Base-by-base conservation (phyloP, 2,888 invertebrate species). In the Sthenelais limicola region DNA sequence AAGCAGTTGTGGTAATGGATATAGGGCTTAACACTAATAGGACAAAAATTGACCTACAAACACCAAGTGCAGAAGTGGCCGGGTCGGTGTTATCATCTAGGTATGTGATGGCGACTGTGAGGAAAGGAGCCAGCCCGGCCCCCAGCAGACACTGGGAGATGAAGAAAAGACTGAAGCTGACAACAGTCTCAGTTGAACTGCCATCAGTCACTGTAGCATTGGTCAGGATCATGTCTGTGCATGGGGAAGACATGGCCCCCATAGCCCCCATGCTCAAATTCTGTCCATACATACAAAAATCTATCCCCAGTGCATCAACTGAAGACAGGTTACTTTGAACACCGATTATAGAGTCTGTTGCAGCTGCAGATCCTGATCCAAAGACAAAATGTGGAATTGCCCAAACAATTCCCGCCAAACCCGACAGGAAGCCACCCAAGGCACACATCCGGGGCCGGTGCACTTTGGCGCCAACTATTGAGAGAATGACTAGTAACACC, bases 31-130 rank as follows among this genome's bases (percentile, higher is more conserved):
- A n/a, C n/a, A 15, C 47, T 43, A 15, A 43, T n/a, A 43, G n/a
- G 47, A 43, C 12, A 15, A 43, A 15, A 5, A 12, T 18, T 38
- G n/a, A 71, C 71, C 58, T 33, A 71, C 71, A 43, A 24, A 72
- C 72, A 28, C 68, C 43, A 30, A 72, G 33, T n/a, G 72, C 66
- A 4, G 72, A 72, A 2, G 67, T 30, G 4, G 43, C 43, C 5
- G 72, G 72, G 32, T 72, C 72, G 15, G 72, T 68, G 33, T 72
- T 72, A 52, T 72, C 72, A n/a, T 72, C 72, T 7, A 72, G 43
- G 52, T 72, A 72, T 18, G 72, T 72, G 28, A 72, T 35, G 32
- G 52, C 68, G 12, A 72, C 66, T 21, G 72, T 72, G n/a, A 72
- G 38, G 68, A 52, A 72, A 15, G 72, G 72, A 7, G 72, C 67